phyloP scores from a whole-genome alignment of 2,797 vertebrate genomes.

The Lycodopsis pacificus region DNA sequence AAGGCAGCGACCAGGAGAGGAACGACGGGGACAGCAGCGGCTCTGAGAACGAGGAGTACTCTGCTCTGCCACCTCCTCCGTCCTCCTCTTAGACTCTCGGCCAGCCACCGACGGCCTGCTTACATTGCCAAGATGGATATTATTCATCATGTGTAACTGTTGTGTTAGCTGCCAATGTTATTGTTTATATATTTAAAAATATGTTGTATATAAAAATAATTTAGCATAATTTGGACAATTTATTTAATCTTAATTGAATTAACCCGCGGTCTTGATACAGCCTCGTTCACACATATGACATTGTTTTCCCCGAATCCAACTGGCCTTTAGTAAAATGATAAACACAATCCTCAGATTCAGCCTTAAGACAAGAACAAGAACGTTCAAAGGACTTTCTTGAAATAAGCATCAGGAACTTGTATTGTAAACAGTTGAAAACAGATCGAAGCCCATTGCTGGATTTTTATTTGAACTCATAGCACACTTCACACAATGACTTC shows the following conservation, averaged over 20 bases:
- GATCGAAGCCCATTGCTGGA: not conserved
- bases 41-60: slow-evolving; percentile 95
- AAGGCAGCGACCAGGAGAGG: slow-evolving; percentile 96
- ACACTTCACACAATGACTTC: not conserved
- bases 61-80: slow-evolving; percentile 81
- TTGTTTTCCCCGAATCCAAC: slow-evolving; percentile 19
- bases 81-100: slow-evolving; percentile 61
- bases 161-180: slow-evolving; percentile 86
- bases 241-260: slow-evolving; percentile 52
- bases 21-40: slow-evolving; percentile 93
- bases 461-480: not conserved
- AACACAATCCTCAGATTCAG: slow-evolving; percentile 16
- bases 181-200: slow-evolving; percentile 74
- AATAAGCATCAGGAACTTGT: not conserved
- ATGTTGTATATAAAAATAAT: slow-evolving; percentile 55
- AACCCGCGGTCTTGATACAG: slow-evolving; percentile 18
- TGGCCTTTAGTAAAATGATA: slow-evolving; percentile 12
- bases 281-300: not conserved
- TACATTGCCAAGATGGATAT: slow-evolving; percentile 83
- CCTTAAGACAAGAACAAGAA: slow-evolving; percentile 21
- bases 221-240: slow-evolving; percentile 26
- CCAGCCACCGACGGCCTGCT: slow-evolving; percentile 79
- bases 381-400: too few species aligned
- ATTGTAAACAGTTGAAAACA: not conserved
- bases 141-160: slow-evolving; percentile 88